phyloP scores from a whole-genome alignment of 2,797 vertebrate species.

The Oreonectes daqikongensis region DNA sequence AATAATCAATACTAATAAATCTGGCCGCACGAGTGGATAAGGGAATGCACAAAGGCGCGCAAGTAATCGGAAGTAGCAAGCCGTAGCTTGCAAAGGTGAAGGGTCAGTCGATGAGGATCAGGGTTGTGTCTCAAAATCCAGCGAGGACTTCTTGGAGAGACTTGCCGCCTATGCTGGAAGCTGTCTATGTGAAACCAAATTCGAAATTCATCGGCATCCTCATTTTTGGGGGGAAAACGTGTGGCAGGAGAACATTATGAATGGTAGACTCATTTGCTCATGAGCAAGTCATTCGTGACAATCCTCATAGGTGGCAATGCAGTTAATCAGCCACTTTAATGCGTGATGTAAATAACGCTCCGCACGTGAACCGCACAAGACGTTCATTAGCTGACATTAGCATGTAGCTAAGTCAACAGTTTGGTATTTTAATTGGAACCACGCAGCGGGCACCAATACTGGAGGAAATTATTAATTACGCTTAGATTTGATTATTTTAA shows the following conservation, averaged over 20 bases:
- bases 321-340: neutral
- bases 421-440: neutral
- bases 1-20: slow-evolving; percentile 37
- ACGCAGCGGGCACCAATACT: neutral
- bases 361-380: neutral
- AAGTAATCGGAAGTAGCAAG: slow-evolving; percentile 28
- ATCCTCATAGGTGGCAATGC: neutral
- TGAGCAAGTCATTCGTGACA: neutral
- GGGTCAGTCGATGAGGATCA: slow-evolving; percentile 16
- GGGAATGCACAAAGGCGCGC: slow-evolving; percentile 9
- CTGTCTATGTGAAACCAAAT: neutral
- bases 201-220: neutral
- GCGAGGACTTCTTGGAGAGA: too few species aligned
- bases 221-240: neutral
- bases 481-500: neutral
- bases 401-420: neutral
- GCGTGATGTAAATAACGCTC: neutral
- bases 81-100: neutral
- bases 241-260: neutral
- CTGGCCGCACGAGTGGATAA: neutral
- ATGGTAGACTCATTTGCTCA: neutral
- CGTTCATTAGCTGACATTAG: neutral
- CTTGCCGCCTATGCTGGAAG: neutral
- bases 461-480: neutral
- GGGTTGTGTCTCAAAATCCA: neutral